Base-by-base conservation (phyloP, 2,888 invertebrate species). In the Dynastes tityus region DNA sequence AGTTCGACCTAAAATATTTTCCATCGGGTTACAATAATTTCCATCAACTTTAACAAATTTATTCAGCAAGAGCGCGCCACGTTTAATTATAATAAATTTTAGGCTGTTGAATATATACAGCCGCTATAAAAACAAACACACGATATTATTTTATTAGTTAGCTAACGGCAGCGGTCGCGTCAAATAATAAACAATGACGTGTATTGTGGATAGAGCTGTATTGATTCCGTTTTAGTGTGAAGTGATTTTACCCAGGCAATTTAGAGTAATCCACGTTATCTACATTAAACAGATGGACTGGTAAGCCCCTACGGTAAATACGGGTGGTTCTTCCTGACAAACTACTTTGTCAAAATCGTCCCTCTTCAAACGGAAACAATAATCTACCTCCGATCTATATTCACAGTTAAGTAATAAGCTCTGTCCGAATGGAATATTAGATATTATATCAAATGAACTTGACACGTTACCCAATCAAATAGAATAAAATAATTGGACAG, bases 221-320 rank as follows among this genome's bases (percentile, higher is more conserved):
- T 74, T 61, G 73, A 74, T 74, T 61, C 61, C 45, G 73, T 74
- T 74, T 74, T 61, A 61, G 45, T 74, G 61, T 61, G 63, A 74
- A 74, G 61, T 74, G 73, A 74, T 74, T 74, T 74, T 61, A 74
- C 73, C 73, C 45, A 49, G 73, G 61, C 73, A 74, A 74, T 74
- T 63, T 74, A 74, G 73, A 74, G 61, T 74, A 74, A 74, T 74
- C 73, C 73, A 40, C 73, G 61, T 74, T 74, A 74, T 74, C 73
- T 74, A 22, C 29, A 49, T 61, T 45, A 74, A 74, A 74, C 73
- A 74, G 73, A 40, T 74, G 45, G 61, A 74, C 45, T 74, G 71
- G 55, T 37, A 55, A 74, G 45, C 73, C 40, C 22, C 49, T 29
- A 74, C 73, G 22, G 58, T 61, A 58, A 58, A 58, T 58, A 73